Evolutionary conservation across 1,140 invertebrate species (phyloP).

Genomic region (Lasaia peninsularis): DNA sequence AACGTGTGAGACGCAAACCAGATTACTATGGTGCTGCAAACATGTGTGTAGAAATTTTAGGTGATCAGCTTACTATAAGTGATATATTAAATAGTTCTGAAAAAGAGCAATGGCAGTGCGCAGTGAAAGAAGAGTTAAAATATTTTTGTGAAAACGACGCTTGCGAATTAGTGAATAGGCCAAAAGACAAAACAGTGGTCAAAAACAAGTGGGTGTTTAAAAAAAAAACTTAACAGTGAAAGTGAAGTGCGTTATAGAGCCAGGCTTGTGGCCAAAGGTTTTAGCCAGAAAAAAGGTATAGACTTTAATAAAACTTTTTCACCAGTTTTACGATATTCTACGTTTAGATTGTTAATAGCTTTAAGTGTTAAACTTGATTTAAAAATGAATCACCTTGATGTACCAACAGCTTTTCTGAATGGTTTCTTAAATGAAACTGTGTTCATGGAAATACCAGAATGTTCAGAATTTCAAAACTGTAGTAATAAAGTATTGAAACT

Average conservation of each 20-base stretch:
- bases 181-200: conserved; percentile 9
- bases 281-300: conserved; percentile 18
- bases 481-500: conserved; percentile 16
- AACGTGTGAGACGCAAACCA: conserved; percentile 16
- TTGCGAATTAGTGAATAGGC: conserved; percentile 19
- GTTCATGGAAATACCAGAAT: conserved; percentile 16
- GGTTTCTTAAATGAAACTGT: conserved; percentile 17
- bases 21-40: conserved; percentile 2
- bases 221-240: conserved; percentile 20
- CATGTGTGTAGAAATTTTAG: conserved; percentile 5
- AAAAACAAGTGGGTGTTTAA: conserved; percentile 24
- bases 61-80: conserved; percentile 5
- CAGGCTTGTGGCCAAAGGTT: conserved; percentile 19
- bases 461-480: not conserved
- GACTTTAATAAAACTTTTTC: conserved; percentile 25
- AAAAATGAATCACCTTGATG: conserved; percentile 23
- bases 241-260: conserved; percentile 21
- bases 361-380: conserved; percentile 20
- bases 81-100: conserved; percentile 10
- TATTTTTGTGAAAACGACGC: conserved; percentile 18
- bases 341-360: conserved; percentile 23
- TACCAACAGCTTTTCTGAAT: conserved; percentile 23
- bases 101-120: conserved; percentile 13
- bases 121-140: conserved; percentile 16
- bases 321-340: conserved; percentile 19